phyloP scores from a whole-genome alignment of 2,797 vertebrate species.

The Distichodus sexfasciatus region DNA sequence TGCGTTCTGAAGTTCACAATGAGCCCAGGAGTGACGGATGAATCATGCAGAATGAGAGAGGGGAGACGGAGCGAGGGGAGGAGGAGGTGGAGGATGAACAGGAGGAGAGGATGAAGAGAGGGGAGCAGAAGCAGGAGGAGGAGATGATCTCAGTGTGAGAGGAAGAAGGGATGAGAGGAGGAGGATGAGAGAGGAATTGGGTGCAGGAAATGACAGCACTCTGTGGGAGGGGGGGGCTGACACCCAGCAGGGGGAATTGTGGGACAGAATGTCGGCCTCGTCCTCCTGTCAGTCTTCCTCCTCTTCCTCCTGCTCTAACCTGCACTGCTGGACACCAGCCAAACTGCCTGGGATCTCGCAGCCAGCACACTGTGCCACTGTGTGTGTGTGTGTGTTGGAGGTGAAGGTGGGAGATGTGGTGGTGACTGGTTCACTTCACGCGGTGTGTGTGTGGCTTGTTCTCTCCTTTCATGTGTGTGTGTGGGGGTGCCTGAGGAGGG shows the following conservation, averaged over 20 bases:
- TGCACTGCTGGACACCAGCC: neutral
- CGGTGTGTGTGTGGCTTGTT: too few relatives aligned
- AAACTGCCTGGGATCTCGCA: too few relatives aligned
- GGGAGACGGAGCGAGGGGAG: slow-evolving; percentile 16
- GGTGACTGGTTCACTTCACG: too few relatives aligned
- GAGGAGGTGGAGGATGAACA: neutral
- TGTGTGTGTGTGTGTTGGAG: neutral
- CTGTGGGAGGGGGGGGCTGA: neutral
- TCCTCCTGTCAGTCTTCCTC: too few relatives aligned
- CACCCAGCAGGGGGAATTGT: neutral
- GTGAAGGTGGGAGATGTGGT: too few relatives aligned
- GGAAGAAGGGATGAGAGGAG: slow-evolving; percentile 38
- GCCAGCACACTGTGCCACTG: neutral
- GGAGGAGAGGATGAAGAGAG: slow-evolving; percentile 36
- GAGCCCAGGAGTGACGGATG: slow-evolving; percentile 74
- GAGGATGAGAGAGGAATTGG: neutral
- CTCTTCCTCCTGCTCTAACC: neutral
- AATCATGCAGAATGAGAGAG: slow-evolving; percentile 57
- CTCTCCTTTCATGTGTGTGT: too few relatives aligned
- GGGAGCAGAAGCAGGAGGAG: slow-evolving; percentile 13
- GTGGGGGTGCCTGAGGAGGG: too few relatives aligned
- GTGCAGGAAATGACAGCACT: too few relatives aligned
- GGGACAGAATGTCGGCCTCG: too few relatives aligned
- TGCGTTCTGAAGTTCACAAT: slow-evolving; percentile 85
- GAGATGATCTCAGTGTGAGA: slow-evolving; percentile 12